Conservation (phyloP, 2,113 vertebrate genomes). For the Tychaedon coryphoeus region DNA sequence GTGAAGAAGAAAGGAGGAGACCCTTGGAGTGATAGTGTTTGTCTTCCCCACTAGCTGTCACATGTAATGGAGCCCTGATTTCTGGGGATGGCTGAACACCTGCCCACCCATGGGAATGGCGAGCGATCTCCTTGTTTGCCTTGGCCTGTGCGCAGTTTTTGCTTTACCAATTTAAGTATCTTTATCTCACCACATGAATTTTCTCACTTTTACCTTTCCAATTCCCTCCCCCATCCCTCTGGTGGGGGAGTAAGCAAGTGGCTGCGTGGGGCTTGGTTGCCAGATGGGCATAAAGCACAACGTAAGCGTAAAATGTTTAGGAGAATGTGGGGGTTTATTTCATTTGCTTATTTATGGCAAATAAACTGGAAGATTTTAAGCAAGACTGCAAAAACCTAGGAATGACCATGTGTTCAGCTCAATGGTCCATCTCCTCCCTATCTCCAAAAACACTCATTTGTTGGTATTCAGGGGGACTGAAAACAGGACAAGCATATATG, state of each 20-base stretch:
- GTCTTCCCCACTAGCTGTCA: background rate
- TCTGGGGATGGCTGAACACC: background rate
- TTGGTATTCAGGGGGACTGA: background rate
- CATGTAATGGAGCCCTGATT: background rate
- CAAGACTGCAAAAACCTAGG: background rate
- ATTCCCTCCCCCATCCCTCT: background rate
- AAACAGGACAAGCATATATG: background rate
- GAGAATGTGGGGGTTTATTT: background rate
- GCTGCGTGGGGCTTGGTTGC: background rate
- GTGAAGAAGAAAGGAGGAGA: background rate
- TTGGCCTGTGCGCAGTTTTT: background rate
- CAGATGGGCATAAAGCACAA: background rate
- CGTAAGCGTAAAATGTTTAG: background rate
- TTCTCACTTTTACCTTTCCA: background rate
- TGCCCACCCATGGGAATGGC: background rate
- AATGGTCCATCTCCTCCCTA: background rate
- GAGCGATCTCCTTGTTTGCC: background rate
- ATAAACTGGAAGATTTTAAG: background rate
- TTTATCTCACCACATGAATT: background rate
- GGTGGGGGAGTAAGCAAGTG: background rate
- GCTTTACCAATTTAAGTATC: background rate
- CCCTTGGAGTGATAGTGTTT: background rate
- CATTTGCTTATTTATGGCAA: background rate
- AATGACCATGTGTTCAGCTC: background rate
- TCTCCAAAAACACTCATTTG: background rate